Evolutionary conservation across 35 echinoderm and acorn worm species (phyloP).

Genomic region (Strongylocentrotus purpuratus): DNA sequence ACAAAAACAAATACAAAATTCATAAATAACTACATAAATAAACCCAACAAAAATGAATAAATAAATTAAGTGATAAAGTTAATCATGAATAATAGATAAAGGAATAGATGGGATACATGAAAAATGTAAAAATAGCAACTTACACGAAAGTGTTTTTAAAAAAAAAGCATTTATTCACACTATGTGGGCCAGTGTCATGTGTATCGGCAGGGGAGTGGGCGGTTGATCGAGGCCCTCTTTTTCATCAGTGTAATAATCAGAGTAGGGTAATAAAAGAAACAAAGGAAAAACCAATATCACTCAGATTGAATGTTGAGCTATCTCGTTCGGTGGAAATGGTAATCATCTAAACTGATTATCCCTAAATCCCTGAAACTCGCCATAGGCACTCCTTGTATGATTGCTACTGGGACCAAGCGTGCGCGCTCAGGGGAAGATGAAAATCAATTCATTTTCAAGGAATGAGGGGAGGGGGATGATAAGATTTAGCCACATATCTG

Average conservation of each 20-base stretch:
- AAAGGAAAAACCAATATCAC: neutral
- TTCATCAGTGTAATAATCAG: neutral
- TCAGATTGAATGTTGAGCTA: neutral
- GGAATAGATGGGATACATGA: too few species aligned
- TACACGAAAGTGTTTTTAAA: too few species aligned
- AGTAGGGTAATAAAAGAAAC: neutral
- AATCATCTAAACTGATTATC: constrained; percentile 19
- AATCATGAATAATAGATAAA: too few species aligned
- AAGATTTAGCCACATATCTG: constrained; percentile 9
- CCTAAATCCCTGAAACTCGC: constrained; percentile 11
- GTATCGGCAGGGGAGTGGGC: neutral
- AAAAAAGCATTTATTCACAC: too few species aligned
- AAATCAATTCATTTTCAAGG: neutral
- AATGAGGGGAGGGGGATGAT: neutral
- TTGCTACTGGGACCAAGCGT: neutral
- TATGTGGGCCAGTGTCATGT: too few species aligned
- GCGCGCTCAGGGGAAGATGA: neutral
- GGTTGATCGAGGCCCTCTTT: neutral
- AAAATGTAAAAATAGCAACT: too few species aligned
- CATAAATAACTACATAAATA: too few species aligned
- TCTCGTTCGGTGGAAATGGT: neutral
- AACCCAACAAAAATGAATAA: too few species aligned
- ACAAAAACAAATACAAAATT: too few species aligned
- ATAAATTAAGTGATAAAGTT: too few species aligned
- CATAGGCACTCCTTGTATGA: neutral